Conservation (phyloP, 2,888 invertebrate species). For the Drosophila hamatofila region DNA sequence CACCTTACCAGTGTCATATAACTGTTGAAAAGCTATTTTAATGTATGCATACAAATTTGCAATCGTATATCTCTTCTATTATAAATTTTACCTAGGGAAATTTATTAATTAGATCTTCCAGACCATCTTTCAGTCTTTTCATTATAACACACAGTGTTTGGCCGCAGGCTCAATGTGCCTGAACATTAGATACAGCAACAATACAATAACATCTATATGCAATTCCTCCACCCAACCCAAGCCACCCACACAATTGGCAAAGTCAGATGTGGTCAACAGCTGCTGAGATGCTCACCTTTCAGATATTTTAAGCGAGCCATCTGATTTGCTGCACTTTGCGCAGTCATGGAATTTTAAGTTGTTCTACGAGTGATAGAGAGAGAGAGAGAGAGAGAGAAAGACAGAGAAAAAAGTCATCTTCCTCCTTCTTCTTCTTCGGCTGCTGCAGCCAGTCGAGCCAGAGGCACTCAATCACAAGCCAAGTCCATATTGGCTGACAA, state of each 20-base stretch:
- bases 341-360: slow-evolving; percentile 27
- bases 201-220: not conserved
- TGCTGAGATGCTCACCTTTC: slow-evolving; percentile 18
- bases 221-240: not conserved
- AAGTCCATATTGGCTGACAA: slow-evolving; percentile 20
- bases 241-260: slow-evolving; percentile 12
- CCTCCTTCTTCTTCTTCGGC: slow-evolving; percentile 3
- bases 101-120: not conserved
- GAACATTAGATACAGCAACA: not conserved
- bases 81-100: not conserved
- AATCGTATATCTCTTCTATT: not conserved
- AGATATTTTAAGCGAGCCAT: slow-evolving; percentile 12
- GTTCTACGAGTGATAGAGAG: not conserved
- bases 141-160: not conserved
- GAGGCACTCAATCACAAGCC: slow-evolving; percentile 25
- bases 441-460: slow-evolving; percentile 2
- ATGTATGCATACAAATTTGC: not conserved
- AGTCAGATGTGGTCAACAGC: slow-evolving; percentile 18
- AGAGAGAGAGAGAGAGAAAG: not conserved
- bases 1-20: no score
- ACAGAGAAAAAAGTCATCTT: not conserved
- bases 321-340: slow-evolving; percentile 31
- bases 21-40: no score
- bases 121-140: not conserved
- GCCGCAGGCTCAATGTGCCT: not conserved